phyloP scores from a whole-genome alignment of 2,888 invertebrate species.

The Aporophyla lueneburgensis region DNA sequence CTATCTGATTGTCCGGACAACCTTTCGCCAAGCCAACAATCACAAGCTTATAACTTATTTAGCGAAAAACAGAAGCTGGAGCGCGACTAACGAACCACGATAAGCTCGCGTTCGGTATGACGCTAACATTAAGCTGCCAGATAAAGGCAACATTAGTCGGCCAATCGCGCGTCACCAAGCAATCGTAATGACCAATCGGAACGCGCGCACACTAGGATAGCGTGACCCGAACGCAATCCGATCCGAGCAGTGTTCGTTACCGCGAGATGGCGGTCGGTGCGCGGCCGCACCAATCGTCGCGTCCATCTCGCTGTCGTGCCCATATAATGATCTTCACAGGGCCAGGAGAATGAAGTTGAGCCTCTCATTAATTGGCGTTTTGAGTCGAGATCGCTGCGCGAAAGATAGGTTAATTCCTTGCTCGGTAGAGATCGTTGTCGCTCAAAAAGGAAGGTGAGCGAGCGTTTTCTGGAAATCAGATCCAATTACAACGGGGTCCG shows the following conservation, averaged over 20 bases:
- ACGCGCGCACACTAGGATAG: constrained; percentile 87
- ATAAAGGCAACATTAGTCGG: constrained; percentile 83
- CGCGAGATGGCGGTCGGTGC: constrained; percentile 88
- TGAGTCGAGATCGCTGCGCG: constrained; percentile 90
- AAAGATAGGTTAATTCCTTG: constrained; percentile 91
- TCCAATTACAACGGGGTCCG: constrained; percentile 90
- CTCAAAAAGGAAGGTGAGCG: constrained; percentile 90
- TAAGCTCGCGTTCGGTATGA: constrained; percentile 86
- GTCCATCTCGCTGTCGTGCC: constrained; percentile 91
- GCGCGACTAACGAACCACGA: constrained; percentile 87
- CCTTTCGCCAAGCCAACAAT: constrained; percentile 83
- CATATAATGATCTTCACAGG: constrained; percentile 91
- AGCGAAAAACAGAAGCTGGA: constrained; percentile 87
- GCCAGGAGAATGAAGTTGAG: constrained; percentile 91
- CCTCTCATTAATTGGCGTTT: constrained; percentile 91
- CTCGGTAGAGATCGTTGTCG: constrained; percentile 89
- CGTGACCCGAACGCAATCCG: constrained; percentile 90
- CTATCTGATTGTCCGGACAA: constrained; percentile 88
- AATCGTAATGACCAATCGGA: constrained; percentile 88
- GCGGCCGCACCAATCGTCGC: constrained; percentile 88
- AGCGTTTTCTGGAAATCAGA: constrained; percentile 91
- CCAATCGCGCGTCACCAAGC: constrained; percentile 86
- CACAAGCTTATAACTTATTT: constrained; percentile 90
- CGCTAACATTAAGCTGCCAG: constrained; percentile 84
- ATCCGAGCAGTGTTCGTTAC: constrained; percentile 89